phyloP scores from a whole-genome alignment of 2,888 invertebrate species.

The Panorpa germanica region DNA sequence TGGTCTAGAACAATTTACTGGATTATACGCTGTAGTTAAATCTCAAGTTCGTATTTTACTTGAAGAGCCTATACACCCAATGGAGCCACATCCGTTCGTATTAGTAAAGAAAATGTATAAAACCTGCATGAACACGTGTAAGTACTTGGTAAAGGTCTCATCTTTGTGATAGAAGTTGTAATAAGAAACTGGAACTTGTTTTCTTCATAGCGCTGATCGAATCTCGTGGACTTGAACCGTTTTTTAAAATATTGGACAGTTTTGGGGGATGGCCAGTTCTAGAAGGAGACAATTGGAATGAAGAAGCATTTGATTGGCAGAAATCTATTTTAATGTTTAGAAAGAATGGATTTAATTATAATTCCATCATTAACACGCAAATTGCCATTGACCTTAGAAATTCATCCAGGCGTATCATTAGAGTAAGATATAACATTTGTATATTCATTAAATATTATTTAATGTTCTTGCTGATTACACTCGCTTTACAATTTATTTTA shows the following conservation, averaged over 20 bases:
- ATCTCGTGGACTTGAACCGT: constrained; percentile 21
- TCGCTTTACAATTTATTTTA: no score
- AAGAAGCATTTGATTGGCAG: constrained; percentile 17
- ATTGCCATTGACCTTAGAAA: constrained; percentile 13
- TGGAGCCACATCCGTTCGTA: constrained; percentile 49
- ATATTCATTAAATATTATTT: no score
- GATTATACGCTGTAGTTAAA: constrained; percentile 53
- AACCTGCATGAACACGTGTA: constrained; percentile 79
- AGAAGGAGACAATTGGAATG: constrained; percentile 47
- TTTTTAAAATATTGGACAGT: constrained; percentile 18
- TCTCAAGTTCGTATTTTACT: constrained; percentile 52
- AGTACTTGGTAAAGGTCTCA: constrained; percentile 27
- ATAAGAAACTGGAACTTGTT: neutral
- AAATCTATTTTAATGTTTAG: constrained; percentile 11
- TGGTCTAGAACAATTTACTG: constrained; percentile 55
- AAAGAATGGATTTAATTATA: constrained; percentile 11
- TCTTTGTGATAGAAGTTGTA: neutral
- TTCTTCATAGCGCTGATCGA: constrained; percentile 20
- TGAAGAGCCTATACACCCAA: constrained; percentile 36
- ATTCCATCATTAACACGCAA: constrained; percentile 11
- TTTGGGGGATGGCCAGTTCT: constrained; percentile 74
- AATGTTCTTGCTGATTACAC: no score
- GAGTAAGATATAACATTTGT: no score
- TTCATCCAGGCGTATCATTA: constrained; percentile 12
- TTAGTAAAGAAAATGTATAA: constrained; percentile 68